Base-by-base conservation (phyloP, 2,888 invertebrate genomes). In the Drosophila nigricruria region DNA sequence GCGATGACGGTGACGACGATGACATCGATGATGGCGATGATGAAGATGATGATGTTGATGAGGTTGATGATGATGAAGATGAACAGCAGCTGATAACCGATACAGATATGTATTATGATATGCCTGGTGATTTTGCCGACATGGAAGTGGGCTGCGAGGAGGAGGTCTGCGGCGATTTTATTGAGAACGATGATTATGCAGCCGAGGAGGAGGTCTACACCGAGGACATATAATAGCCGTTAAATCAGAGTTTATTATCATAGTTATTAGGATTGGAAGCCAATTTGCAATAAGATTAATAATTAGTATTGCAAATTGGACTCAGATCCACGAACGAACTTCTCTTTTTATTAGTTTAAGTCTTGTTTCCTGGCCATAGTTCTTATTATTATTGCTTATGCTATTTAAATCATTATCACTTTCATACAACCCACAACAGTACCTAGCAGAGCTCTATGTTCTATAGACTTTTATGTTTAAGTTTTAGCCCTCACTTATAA, bases 151-250 rank as follows among this genome's bases (percentile, higher is more conserved):
- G 80, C 42, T 86, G 82, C 66, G 82, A 82, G 52, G 81, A 87
- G 65, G 88, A 79, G 42, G 82, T 77, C 4, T 85, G 86, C 42
- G 84, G 70, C 5, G 84, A 84, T 57, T 84, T 71, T 53, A 64
- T 70, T 25, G 77, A 74, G 36, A 62, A 66, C 20, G 81, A 79
- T 34, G 79, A 73, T 12, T 84, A 64, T 47, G 78, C 77, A 20
- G 90, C 89, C 49, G 91, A 91, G 53, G 91, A 91, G 63, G 91
- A 90, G 71, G 89, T 91, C 38, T 88, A 89, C 64, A 82, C 88
- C 8, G 89, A 84, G 23, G 76, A 72, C 34, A 40, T 64, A 53
- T 75, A 72, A 61, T 27, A 42, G 40, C 25, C 36, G 52, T 52
- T 47, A 43, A 14, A 45, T 47, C 18, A 14, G 27, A 49, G 34